These are phyloP conservation scores for Sabatieria punctata DNA, from an alignment of 2,888 invertebrate species.

Conservation along the genomic window DNA sequence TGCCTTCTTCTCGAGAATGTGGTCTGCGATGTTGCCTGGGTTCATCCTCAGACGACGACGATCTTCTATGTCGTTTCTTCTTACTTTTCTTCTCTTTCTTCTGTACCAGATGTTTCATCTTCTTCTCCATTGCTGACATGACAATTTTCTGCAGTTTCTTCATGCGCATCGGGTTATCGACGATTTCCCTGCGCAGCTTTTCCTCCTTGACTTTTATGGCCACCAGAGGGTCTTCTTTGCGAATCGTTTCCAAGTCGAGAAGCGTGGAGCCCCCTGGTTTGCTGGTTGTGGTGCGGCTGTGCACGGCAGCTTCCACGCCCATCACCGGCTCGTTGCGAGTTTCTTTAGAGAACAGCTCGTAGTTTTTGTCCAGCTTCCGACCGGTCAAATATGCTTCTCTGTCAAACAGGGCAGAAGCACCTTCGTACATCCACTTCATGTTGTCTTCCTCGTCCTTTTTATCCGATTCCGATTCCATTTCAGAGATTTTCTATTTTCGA, in stretches of 20 bases:
- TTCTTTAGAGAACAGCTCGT: slow-evolving; percentile 30
- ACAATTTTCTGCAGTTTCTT: slow-evolving; percentile 65
- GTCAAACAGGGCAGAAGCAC: slow-evolving; percentile 45
- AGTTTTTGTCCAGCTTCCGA: slow-evolving; percentile 57
- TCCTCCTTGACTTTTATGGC: slow-evolving; percentile 70
- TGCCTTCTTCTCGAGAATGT: background rate
- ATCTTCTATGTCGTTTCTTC: background rate
- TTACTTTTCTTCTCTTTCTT: slow-evolving; percentile 8
- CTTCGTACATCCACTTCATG: slow-evolving; percentile 40
- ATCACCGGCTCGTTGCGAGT: background rate
- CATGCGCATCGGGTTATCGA: slow-evolving; percentile 78
- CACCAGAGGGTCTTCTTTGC: slow-evolving; percentile 71
- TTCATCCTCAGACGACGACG: background rate
- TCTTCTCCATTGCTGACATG: slow-evolving; percentile 24
- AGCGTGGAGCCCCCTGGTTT: background rate
- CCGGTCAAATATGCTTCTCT: slow-evolving; percentile 76
- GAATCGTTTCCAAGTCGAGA: slow-evolving; percentile 39
- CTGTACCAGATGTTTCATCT: slow-evolving; percentile 21
- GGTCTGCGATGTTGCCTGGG: background rate
- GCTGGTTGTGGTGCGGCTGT: background rate
- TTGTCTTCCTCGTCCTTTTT: background rate
- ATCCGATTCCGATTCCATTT: background rate
- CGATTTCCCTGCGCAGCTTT: slow-evolving; percentile 60
- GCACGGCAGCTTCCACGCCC: background rate
- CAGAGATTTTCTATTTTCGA: too few relatives aligned